A percentile compares a stretch with the other conserved stretches of the same genome.
Evolutionary conservation across 1,140 invertebrate genomes (phyloP).

Genomic region (Helicorthomorpha holstii): DNA sequence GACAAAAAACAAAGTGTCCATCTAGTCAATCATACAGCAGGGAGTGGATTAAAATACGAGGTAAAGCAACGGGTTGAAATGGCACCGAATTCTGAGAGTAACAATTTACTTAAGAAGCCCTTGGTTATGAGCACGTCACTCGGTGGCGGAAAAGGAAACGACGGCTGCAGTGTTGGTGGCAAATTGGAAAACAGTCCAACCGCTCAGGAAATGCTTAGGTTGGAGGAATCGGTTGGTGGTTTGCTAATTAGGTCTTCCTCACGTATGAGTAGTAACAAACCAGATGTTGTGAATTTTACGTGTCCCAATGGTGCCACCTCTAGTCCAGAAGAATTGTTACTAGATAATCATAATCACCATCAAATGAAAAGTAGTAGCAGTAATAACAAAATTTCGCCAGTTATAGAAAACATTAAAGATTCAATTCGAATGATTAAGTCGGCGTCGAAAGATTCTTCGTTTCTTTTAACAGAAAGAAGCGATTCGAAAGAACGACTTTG

Average conservation of each 20-base stretch:
- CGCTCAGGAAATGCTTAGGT: neutral
- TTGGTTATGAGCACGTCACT: neutral
- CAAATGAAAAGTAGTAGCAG: neutral
- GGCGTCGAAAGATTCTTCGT: neutral
- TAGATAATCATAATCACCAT: neutral
- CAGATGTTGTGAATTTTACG: neutral
- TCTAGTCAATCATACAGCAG: neutral
- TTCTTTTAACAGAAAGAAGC: neutral
- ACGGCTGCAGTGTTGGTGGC: neutral
- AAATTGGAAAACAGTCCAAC: neutral
- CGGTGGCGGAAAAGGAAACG: neutral
- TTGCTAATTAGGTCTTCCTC: neutral
- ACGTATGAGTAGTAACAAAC: neutral
- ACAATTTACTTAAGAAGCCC: neutral
- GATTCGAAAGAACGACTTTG: neutral
- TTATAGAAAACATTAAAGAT: neutral
- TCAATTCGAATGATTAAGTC: neutral
- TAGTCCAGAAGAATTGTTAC: neutral
- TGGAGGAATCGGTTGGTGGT: neutral
- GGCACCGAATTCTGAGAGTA: too few relatives aligned
- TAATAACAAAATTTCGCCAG: neutral
- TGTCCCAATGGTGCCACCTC: neutral
- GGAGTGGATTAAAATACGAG: too few relatives aligned
- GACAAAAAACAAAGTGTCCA: neutral
- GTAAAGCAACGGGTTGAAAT: neutral